These are phyloP conservation scores for Leptopilina boulardi DNA, from an alignment of 1,140 invertebrate genomes.

Conservation along the genomic window DNA sequence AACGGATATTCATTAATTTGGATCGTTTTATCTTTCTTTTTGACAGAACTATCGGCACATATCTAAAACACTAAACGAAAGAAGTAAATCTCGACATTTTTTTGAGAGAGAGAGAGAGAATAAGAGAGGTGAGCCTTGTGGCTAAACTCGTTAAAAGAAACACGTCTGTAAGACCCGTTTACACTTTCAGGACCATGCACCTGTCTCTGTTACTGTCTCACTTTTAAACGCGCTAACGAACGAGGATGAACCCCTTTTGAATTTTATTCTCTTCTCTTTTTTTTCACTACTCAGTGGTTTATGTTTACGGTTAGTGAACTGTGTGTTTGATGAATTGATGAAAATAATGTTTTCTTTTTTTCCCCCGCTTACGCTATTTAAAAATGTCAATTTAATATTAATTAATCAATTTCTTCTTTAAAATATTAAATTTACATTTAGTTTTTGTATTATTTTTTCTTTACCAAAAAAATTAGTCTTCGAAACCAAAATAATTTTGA, in stretches of 20 bases:
- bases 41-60: conserved; percentile 16
- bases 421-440: too few species aligned
- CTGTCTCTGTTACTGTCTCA: conserved; percentile 20
- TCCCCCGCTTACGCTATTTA: neutral
- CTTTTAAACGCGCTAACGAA: conserved; percentile 21
- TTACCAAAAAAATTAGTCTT: too few species aligned
- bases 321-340: neutral
- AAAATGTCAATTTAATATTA: too few species aligned
- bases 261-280: neutral
- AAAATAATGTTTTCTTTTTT: neutral
- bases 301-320: conserved; percentile 24
- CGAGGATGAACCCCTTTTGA: neutral
- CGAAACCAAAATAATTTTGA: too few species aligned
- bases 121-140: conserved; percentile 26
- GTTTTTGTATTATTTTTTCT: too few species aligned
- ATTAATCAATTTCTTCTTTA: too few species aligned
- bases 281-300: neutral
- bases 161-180: conserved; percentile 15
- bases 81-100: conserved; percentile 28
- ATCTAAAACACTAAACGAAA: conserved; percentile 17
- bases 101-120: too few species aligned
- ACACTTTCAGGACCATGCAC: conserved; percentile 26
- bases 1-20: neutral
- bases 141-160: conserved; percentile 24
- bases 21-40: neutral